A percentile compares a stretch with the other conserved stretches of the same genome.
Conservation (phyloP, 2,113 vertebrate species). For the Abramis brama region DNA sequence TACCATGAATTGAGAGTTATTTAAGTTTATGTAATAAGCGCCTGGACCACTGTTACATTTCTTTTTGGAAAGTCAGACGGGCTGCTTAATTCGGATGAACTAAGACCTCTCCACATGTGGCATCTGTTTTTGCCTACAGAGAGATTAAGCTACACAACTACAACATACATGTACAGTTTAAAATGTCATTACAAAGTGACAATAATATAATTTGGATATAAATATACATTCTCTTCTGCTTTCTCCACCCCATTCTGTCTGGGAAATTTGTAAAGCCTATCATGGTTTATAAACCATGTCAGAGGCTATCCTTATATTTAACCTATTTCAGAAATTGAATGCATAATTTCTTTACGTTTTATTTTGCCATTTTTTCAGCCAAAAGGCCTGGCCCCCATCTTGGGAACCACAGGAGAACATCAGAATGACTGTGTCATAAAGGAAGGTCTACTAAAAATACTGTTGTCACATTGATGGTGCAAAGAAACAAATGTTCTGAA, state of each 20-base stretch:
- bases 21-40: background rate
- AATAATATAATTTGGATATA: background rate
- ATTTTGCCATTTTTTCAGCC: conserved; percentile 5
- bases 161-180: background rate
- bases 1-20: background rate
- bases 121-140: background rate
- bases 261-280: background rate
- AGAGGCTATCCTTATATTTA: background rate
- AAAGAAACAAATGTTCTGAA: too few relatives aligned
- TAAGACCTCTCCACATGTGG: background rate
- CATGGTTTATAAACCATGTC: background rate
- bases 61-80: background rate
- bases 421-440: background rate
- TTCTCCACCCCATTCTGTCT: background rate
- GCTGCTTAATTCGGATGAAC: background rate
- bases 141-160: background rate
- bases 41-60: background rate
- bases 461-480: too few relatives aligned
- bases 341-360: background rate
- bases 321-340: background rate
- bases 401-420: conserved; percentile 4
- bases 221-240: background rate
- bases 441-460: background rate
- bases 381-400: conserved; percentile 1
- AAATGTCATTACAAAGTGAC: background rate